Conservation (phyloP, 2,113 vertebrate species). For the Cryptotis parvus region DNA sequence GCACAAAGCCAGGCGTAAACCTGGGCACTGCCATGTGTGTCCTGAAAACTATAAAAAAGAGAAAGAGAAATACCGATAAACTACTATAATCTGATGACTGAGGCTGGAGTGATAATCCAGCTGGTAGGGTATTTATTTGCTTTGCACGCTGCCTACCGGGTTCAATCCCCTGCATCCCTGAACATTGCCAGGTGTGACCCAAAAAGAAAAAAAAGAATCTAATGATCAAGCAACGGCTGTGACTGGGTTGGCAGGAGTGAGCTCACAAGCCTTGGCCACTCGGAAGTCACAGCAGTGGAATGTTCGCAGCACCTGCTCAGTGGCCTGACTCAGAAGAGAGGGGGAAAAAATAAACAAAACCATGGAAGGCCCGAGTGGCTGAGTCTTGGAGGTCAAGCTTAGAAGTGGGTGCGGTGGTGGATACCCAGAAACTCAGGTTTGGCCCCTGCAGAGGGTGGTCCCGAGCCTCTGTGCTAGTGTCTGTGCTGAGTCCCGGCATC, state of each 20-base stretch:
- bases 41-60: not conserved
- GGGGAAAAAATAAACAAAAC: slow-evolving; percentile 41
- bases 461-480: not conserved
- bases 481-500: not conserved
- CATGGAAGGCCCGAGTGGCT: slow-evolving; percentile 23
- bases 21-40: too few species aligned
- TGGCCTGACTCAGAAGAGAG: slow-evolving; percentile 41
- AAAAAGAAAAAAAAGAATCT: not conserved
- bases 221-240: not conserved
- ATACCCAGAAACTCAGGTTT: not conserved
- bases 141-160: too few species aligned
- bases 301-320: not conserved
- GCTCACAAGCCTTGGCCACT: not conserved
- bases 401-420: not conserved
- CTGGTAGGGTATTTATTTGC: too few species aligned
- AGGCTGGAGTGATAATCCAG: too few species aligned
- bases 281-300: not conserved
- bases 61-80: too few species aligned
- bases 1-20: too few species aligned
- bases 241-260: not conserved
- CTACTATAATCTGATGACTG: too few species aligned
- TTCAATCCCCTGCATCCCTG: too few species aligned
- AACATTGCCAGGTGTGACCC: too few species aligned
- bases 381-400: not conserved
- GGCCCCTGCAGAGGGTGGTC: not conserved